Percentiles rank a stretch among this genome's conserved stretches.
Evolutionary conservation across 2,797 vertebrate genomes (phyloP).

Genomic region (Acanthurus leucopareius): DNA sequence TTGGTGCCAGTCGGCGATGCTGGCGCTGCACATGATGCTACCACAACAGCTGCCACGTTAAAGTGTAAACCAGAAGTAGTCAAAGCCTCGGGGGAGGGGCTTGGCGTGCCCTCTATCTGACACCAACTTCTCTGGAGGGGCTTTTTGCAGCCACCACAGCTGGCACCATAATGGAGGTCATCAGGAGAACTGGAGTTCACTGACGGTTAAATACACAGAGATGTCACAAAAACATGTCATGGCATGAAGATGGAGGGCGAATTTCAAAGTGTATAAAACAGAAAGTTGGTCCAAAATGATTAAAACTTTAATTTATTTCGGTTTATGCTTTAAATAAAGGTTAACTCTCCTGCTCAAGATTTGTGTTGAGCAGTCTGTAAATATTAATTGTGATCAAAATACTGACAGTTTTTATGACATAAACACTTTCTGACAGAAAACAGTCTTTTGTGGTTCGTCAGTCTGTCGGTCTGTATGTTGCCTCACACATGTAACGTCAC

Average conservation of each 20-base stretch:
- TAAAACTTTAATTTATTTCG: too few species aligned
- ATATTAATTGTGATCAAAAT: too few species aligned
- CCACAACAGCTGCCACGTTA: conserved; percentile 67
- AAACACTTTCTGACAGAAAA: too few species aligned
- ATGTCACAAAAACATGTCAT: neutral
- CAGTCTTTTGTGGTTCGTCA: too few species aligned
- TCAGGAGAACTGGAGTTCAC: conserved; percentile 21
- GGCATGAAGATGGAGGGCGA: neutral
- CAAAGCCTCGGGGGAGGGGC: conserved; percentile 34
- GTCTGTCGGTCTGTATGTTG: too few species aligned
- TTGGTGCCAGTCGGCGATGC: conserved; percentile 42
- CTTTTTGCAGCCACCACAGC: conserved; percentile 38
- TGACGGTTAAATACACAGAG: conserved; percentile 12
- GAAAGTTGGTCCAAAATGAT: too few species aligned
- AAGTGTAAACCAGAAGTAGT: conserved; percentile 53
- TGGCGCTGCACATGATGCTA: conserved; percentile 35
- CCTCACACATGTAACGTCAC: too few species aligned
- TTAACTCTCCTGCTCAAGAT: too few species aligned
- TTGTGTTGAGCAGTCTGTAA: too few species aligned
- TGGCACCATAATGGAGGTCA: conserved; percentile 51
- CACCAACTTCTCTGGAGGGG: conserved; percentile 31
- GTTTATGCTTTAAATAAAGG: too few species aligned
- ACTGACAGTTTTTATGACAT: too few species aligned
- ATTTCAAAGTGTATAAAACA: too few species aligned
- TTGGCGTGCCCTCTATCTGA: conserved; percentile 51